A percentile compares a stretch with the other conserved stretches of the same genome.
Evolutionary conservation across 2,888 invertebrate species (phyloP).

Genomic region (Yponomeuta evonymella): DNA sequence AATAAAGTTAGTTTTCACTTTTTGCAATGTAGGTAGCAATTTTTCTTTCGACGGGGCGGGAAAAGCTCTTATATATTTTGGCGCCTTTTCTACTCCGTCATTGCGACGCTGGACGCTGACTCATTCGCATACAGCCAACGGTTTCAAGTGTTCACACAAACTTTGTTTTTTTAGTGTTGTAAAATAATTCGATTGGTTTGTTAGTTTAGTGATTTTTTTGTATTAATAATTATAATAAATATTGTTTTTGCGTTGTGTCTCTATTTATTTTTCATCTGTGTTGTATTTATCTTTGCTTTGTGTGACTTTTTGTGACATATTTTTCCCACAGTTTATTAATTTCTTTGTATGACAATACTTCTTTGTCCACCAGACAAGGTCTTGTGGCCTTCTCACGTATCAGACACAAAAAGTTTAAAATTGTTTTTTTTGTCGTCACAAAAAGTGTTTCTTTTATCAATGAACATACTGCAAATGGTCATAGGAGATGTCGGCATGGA

Average conservation of each 20-base stretch:
- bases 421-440: background rate
- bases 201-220: slow-evolving; percentile 13
- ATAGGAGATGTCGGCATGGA: slow-evolving; percentile 86
- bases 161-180: background rate
- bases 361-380: background rate
- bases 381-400: background rate
- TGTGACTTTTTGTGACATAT: background rate
- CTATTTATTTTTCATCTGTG: background rate
- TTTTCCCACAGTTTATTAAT: background rate
- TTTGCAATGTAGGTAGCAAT: slow-evolving; percentile 13
- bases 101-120: slow-evolving; percentile 19
- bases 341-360: background rate
- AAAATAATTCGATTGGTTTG: slow-evolving; percentile 12
- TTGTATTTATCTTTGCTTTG: background rate
- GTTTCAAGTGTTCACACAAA: background rate
- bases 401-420: background rate
- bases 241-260: slow-evolving; percentile 4
- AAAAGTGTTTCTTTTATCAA: background rate
- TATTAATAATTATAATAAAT: slow-evolving; percentile 19
- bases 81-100: slow-evolving; percentile 20
- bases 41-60: slow-evolving; percentile 22
- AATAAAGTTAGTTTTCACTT: slow-evolving; percentile 28
- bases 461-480: slow-evolving; percentile 38
- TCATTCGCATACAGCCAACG: slow-evolving; percentile 18
- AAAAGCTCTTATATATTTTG: slow-evolving; percentile 28